Base-by-base conservation (phyloP, 2,888 invertebrate species). In the Zeuzera pyrina region DNA sequence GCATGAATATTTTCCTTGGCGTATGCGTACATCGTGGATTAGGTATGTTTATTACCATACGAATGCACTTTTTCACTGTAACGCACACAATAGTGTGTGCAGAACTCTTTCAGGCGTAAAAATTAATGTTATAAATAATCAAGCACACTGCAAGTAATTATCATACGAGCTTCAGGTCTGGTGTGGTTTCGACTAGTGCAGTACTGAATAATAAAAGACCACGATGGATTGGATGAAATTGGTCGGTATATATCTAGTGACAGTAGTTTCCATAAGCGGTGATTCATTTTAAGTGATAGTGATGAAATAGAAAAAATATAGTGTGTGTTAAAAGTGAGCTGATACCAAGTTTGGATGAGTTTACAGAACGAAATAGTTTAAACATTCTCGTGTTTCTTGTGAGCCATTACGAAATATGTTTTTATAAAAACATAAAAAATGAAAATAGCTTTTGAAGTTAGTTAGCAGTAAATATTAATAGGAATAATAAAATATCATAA, bases 101-200 rank as follows among this genome's bases (percentile, higher is more conserved):
- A 41, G 50, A 42, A 61, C 42, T 64, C 77, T 66, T 71, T 84
- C 78, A 78, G 74, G 66, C 84, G 83, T 84, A 72, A 84, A 81
- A 78, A 71, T 77, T 72, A 79, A 84, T 83, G 84, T 84, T 84
- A 84, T 84, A 84, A 81, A 84, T 83, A 66, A 59, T 64, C 70
- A 70, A 52, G 63, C 68, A 56, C 63, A 57, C 51, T 47, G 58
- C 59, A 46, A 57, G 57, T 61, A 62, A 77, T 77, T 71, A 78
- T 71, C 79, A 84, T 77, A 84, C 69, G 62, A 68, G 72, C 68
- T 66, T 60, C 66, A 66, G 67, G 67, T 62, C 66, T 63, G 64
- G 71, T 65, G 63, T 60, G 48, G 72, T 64, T 64, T 63, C 57
- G 56, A 19, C 35, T 45, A 41, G 47, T 46, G 42, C 47, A 42